Evolutionary conservation across 2,113 vertebrate species (phyloP), one percentile per base, ranked within the genome.

Genomic region (Channa maculata): DNA sequence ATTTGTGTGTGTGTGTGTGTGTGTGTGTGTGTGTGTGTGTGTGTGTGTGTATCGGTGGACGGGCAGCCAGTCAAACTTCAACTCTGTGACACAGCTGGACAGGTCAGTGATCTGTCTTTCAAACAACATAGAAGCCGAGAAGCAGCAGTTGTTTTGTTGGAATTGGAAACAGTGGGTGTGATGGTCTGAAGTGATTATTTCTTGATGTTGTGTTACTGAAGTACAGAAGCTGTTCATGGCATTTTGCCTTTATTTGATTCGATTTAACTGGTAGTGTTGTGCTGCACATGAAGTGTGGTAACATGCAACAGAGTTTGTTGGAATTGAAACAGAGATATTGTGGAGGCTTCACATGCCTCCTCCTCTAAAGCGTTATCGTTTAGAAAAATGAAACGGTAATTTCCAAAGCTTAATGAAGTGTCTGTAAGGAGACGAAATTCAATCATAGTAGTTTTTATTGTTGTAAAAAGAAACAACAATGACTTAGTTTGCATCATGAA

Each of bases 41-140:
- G 36, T 65, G 64, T 59, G 13, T 73, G 37, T 55, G 97, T 98
- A 77, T 97, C 96, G 12, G 97, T 98, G 65, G 96, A 98, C 37
- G 96, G 96, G 50, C 95, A 95, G 79, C 97, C 96, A 0, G 96
- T 98, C 89, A 94, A 96, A 93, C 95, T 98, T 24, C 97, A 98
- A 90, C 96, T 98, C 80, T 98, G 97, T 89, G 97, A 98, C 94
- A 98, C 97, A 36, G 97, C 97, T 6, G 97, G 97, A 79, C 97
- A 98, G 96, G 97, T 98, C 86, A 95, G 96, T 96, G 86, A 85
- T 59, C 60, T 71, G 24, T 24, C 24, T 24, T 24, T 24, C 24
- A 24, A 24, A 24, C 65, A 67, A n/a, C 38, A 46, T 44, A 72
- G 6, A 43, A 8, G 50, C 39, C 39, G 6, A 4, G 6, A 7